A percentile compares a stretch with the other conserved stretches of the same genome.
These are phyloP conservation scores for Neolamprologus variostigma DNA, from an alignment of 2,113 vertebrate genomes.

Conservation along the genomic window DNA sequence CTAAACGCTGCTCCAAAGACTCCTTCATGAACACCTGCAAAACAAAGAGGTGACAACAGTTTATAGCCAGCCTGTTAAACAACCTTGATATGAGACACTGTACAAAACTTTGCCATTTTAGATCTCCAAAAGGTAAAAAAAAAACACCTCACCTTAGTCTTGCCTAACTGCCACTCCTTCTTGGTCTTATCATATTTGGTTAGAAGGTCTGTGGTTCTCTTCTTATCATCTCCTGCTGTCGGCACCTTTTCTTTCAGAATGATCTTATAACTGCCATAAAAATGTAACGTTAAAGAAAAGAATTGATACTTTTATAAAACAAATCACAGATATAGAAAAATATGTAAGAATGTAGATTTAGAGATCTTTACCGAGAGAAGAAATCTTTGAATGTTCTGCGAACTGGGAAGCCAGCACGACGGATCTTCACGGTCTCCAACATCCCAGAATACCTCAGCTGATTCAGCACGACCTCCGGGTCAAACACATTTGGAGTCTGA, in stretches of 20 bases:
- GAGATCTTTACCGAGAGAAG: conserved; percentile 68
- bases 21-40: conserved; percentile 90
- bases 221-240: conserved; percentile 68
- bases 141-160: conserved; percentile 77
- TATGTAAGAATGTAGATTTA: background rate
- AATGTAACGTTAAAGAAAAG: background rate
- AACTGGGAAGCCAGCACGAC: conserved; percentile 86
- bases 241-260: conserved; percentile 67
- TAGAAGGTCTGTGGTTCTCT: conserved; percentile 73
- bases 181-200: conserved; percentile 72
- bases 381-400: conserved; percentile 85
- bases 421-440: conserved; percentile 89
- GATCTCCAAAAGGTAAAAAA: background rate
- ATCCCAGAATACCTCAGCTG: conserved; percentile 89
- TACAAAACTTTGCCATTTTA: background rate
- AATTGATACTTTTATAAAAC: background rate
- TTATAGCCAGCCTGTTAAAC: background rate
- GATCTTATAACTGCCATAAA: conserved; percentile 80
- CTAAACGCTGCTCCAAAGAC: conserved; percentile 83
- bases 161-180: conserved; percentile 87
- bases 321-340: background rate
- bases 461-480: conserved; percentile 82
- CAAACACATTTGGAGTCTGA: conserved; percentile 78
- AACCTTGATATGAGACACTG: background rate
- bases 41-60: background rate